phyloP scores from a whole-genome alignment of 2,888 invertebrate genomes.

The Diarsia mendica region DNA sequence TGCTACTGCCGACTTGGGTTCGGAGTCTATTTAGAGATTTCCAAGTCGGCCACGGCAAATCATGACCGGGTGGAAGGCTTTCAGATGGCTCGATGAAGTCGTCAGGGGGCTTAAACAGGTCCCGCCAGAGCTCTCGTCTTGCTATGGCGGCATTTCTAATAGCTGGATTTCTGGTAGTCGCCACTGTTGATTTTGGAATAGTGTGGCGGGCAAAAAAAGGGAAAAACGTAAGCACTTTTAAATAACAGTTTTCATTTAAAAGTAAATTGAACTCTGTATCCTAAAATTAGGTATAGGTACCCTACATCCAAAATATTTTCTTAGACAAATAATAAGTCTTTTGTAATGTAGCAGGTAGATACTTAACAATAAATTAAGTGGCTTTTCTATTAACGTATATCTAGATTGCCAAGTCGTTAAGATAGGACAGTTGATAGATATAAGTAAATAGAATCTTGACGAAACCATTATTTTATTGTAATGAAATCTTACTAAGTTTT shows the following conservation, averaged over 20 bases:
- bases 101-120: too few species aligned
- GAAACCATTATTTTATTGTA: conserved; percentile 16
- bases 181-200: too few species aligned
- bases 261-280: not conserved
- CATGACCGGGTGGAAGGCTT: too few species aligned
- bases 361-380: conserved; percentile 24
- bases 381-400: conserved; percentile 24
- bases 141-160: too few species aligned
- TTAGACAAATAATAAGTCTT: not conserved
- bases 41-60: too few species aligned
- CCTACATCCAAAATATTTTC: not conserved
- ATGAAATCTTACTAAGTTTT: not conserved
- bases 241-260: not conserved
- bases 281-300: not conserved
- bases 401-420: conserved; percentile 15
- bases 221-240: not conserved
- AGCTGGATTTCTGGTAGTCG: too few species aligned
- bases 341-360: not conserved
- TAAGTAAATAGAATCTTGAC: conserved; percentile 8
- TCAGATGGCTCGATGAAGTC: too few species aligned
- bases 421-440: conserved; percentile 30
- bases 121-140: too few species aligned
- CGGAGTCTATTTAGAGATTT: too few species aligned
- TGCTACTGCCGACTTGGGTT: too few species aligned
- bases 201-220: too few species aligned